Conservation (phyloP, 2,797 vertebrate genomes). For the Fratercula arctica region DNA sequence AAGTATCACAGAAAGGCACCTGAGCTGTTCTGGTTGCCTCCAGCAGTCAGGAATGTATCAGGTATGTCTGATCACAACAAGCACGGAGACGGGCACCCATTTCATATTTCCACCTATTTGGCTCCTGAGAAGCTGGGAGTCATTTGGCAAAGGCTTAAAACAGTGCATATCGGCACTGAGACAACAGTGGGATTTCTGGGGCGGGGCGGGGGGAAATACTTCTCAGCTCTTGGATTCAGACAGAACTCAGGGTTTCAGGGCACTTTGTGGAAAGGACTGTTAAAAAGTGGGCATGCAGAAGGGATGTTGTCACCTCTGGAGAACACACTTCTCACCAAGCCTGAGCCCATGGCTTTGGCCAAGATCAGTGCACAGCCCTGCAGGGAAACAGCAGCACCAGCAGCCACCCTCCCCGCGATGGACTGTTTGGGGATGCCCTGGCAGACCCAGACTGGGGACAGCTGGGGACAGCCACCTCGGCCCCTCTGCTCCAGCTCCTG, state of each 20-base stretch:
- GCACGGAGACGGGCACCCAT: neutral
- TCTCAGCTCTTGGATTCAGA: neutral
- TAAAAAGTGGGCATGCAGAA: neutral
- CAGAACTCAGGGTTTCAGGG: neutral
- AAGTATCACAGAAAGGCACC: neutral
- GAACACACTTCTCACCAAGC: fast-evolving
- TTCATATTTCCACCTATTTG: neutral
- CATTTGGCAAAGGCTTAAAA: neutral
- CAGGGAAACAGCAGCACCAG: neutral
- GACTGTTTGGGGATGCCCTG: neutral
- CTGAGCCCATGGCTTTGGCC: neutral
- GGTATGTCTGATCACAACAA: neutral
- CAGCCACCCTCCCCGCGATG: fast-evolving
- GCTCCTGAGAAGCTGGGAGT: neutral
- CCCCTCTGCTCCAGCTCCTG: neutral
- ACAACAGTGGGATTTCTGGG: neutral
- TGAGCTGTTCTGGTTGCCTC: neutral
- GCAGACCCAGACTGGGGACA: neutral
- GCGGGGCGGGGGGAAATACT: no score
- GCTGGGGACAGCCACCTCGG: neutral
- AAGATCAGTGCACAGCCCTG: neutral
- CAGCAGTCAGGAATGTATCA: neutral
- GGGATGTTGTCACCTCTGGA: neutral
- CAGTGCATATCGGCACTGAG: neutral
- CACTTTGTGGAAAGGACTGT: neutral